A percentile compares a stretch with the other conserved stretches of the same genome.
Conservation (phyloP, 2,797 vertebrate genomes). For the Tragelaphus oryx region DNA sequence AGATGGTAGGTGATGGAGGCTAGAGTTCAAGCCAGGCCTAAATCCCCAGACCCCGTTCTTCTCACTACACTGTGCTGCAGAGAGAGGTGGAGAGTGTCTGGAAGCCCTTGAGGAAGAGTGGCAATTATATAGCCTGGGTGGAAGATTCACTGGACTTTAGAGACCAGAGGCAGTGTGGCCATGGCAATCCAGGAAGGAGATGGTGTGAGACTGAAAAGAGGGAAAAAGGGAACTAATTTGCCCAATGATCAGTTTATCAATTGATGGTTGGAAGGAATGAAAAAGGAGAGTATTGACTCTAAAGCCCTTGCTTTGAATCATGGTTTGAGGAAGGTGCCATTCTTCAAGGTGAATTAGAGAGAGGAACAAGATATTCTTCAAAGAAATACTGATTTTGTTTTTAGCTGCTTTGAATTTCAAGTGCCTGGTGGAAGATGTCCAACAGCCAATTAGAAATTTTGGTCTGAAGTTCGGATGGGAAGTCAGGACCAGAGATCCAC, state of each 20-base stretch:
- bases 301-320: not conserved
- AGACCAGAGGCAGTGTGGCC: not conserved
- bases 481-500: not conserved
- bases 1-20: not conserved
- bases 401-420: conserved; percentile 33
- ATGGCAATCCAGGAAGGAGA: not conserved
- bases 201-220: not conserved
- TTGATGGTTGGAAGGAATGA: not conserved
- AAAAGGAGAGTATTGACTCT: not conserved
- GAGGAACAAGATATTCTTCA: not conserved
- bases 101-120: not conserved
- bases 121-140: accelerated
- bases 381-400: not conserved
- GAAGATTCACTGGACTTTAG: not conserved
- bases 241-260: not conserved
- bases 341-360: not conserved
- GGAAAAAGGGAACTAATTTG: not conserved
- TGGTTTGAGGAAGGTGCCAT: not conserved
- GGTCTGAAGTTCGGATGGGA: not conserved
- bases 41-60: not conserved
- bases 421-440: not conserved
- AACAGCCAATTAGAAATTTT: conserved; percentile 31
- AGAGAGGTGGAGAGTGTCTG: not conserved
- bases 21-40: not conserved
- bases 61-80: not conserved